Conservation (phyloP, 1,140 invertebrate genomes). For the Drosophila malerkotliana region DNA sequence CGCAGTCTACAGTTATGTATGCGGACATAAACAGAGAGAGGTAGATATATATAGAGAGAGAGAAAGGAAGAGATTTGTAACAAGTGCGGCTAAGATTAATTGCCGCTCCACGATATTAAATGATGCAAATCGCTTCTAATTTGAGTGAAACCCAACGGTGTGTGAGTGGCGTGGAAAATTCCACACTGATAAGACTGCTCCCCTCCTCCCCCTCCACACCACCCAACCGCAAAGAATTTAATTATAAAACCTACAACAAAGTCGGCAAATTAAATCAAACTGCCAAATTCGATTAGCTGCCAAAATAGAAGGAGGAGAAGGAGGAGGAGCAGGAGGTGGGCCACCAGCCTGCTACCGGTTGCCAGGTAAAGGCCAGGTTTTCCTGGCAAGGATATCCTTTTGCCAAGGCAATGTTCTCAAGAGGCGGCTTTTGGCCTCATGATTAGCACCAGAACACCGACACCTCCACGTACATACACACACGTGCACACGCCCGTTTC, state of each 20-base stretch:
- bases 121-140: constrained; percentile 41
- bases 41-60: too few relatives aligned
- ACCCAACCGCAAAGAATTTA: constrained; percentile 7
- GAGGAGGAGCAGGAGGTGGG: too few relatives aligned
- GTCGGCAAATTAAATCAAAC: background rate
- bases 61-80: background rate
- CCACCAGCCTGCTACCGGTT: too few relatives aligned
- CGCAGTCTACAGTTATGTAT: constrained; percentile 1
- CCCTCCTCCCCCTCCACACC: background rate
- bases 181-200: constrained; percentile 23
- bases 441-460: constrained; percentile 14
- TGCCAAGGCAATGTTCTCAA: background rate
- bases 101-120: constrained; percentile 10
- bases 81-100: constrained; percentile 21
- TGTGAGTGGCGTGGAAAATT: constrained; percentile 35
- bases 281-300: constrained; percentile 29
- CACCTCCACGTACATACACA: constrained; percentile 25
- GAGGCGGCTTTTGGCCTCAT: constrained; percentile 25
- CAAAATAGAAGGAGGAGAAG: background rate
- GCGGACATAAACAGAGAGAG: too few relatives aligned
- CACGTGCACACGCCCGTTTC: constrained; percentile 48
- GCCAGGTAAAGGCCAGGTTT: constrained; percentile 9
- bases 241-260: constrained; percentile 19
- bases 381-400: background rate
- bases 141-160: constrained; percentile 26